These are phyloP conservation scores for Pardosa pseudoannulata DNA, from an alignment of 2,888 invertebrate genomes.

Conservation along the genomic window DNA sequence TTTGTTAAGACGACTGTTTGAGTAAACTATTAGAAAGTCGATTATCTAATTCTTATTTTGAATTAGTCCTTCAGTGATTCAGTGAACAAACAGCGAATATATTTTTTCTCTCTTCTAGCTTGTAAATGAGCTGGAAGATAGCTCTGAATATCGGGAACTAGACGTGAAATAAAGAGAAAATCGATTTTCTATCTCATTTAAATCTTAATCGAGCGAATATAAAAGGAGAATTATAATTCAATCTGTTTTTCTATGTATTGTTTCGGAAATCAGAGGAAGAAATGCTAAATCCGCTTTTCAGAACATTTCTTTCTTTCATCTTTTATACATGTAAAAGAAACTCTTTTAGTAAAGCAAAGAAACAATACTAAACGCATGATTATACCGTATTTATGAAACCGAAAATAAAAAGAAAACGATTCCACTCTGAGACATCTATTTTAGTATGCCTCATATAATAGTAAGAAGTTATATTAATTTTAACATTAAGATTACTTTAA, in stretches of 20 bases:
- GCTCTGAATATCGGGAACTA: background rate
- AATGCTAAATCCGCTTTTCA: too few relatives aligned
- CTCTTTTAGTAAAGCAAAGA: too few relatives aligned
- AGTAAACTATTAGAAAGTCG: background rate
- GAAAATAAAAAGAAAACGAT: too few relatives aligned
- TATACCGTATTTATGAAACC: too few relatives aligned
- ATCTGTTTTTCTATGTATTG: background rate
- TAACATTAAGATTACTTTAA: too few relatives aligned
- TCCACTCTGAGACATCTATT: too few relatives aligned
- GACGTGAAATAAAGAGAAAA: background rate
- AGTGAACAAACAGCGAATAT: background rate
- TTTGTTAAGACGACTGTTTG: background rate
- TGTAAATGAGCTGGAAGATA: background rate
- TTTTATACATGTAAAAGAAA: too few relatives aligned
- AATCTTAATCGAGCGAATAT: background rate
- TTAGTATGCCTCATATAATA: too few relatives aligned
- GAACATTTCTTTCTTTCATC: too few relatives aligned
- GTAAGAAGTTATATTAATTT: too few relatives aligned
- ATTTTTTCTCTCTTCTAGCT: background rate
- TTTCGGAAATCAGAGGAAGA: background rate
- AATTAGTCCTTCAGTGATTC: background rate
- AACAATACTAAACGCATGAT: too few relatives aligned
- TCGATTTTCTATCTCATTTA: slow-evolving; percentile 1
- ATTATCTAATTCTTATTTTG: background rate
- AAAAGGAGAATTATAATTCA: background rate